Percentiles rank a stretch among this genome's conserved stretches.
Conservation (phyloP, 2,113 vertebrate genomes). For the Falcunculus frontatus region DNA sequence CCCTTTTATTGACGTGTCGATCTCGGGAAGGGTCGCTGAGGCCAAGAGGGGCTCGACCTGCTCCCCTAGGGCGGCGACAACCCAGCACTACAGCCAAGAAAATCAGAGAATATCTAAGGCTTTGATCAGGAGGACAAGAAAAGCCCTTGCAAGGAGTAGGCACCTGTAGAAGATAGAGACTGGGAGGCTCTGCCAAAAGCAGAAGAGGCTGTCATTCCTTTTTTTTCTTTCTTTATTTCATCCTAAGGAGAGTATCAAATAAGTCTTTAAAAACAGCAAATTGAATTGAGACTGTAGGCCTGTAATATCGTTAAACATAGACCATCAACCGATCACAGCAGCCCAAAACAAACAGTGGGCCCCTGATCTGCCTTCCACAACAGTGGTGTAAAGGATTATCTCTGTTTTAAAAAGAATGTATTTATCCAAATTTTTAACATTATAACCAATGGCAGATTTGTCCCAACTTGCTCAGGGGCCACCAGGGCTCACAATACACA, state of each 20-base stretch:
- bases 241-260: background rate
- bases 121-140: background rate
- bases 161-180: background rate
- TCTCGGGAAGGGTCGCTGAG: no score
- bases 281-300: background rate
- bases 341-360: background rate
- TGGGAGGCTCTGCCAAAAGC: background rate
- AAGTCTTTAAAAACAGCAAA: background rate
- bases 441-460: background rate
- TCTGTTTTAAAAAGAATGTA: background rate
- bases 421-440: background rate
- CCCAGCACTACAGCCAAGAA: background rate
- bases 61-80: no score
- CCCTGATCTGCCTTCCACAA: background rate
- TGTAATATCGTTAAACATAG: background rate
- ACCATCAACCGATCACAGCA: background rate
- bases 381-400: background rate
- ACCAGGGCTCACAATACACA: background rate
- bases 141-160: background rate
- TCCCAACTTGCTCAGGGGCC: background rate
- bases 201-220: background rate
- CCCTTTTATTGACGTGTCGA: no score
- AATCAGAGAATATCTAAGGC: background rate
- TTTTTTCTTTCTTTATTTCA: background rate
- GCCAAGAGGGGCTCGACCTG: no score